These are phyloP conservation scores for Brienomyrus brachyistius DNA, from an alignment of 2,113 vertebrate species.

Conservation along the genomic window DNA sequence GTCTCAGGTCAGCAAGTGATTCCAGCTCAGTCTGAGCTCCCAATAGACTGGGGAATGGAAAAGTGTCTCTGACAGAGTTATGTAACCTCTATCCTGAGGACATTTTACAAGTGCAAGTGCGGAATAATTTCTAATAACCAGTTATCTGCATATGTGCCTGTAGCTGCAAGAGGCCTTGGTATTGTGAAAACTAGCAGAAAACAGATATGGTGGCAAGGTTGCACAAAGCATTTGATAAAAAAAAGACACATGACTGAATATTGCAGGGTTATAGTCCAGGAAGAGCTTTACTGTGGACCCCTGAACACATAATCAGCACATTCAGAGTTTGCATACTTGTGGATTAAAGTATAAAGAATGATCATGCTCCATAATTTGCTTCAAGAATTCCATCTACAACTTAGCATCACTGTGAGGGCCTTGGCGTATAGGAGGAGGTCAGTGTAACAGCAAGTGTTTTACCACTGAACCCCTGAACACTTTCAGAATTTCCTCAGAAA, in stretches of 20 bases:
- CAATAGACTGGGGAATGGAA: background rate
- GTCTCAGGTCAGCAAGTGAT: background rate
- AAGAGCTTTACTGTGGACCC: background rate
- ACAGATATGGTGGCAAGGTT: background rate
- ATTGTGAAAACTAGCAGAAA: background rate
- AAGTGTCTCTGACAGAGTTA: background rate
- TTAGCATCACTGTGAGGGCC: background rate
- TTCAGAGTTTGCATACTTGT: background rate
- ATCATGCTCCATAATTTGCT: background rate
- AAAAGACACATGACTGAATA: background rate
- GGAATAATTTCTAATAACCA: background rate
- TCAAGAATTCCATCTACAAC: background rate
- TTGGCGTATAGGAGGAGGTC: background rate
- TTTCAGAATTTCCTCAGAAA: background rate
- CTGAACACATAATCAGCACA: background rate
- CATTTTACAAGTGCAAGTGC: background rate
- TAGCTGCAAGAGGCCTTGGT: background rate
- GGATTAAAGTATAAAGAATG: constrained; percentile 4
- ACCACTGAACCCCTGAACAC: background rate
- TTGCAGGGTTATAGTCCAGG: background rate
- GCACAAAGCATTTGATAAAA: background rate
- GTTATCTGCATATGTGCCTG: background rate
- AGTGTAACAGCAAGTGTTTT: background rate
- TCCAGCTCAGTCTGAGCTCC: background rate
- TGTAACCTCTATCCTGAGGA: background rate